Conservation (phyloP, 1,140 invertebrate genomes). For the Pantala flavescens region DNA sequence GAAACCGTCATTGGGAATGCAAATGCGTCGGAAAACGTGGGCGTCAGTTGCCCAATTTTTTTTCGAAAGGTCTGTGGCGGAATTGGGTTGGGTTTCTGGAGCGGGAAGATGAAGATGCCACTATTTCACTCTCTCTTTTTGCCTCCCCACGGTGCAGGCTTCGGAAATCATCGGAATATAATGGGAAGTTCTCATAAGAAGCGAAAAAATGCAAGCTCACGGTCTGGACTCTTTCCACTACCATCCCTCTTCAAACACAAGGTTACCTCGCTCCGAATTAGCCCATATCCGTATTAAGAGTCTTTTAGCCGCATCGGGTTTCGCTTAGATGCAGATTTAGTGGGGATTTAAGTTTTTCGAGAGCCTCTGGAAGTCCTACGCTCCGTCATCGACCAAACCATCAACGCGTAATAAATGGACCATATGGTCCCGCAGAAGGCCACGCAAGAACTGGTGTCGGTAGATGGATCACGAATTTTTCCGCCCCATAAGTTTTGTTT, state of each 20-base stretch:
- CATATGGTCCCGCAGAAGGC: background rate
- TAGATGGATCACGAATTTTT: no score
- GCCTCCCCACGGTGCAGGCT: background rate
- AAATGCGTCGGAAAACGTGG: no score
- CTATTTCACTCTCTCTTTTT: background rate
- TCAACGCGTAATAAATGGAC: background rate
- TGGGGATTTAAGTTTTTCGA: background rate
- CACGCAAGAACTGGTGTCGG: no score
- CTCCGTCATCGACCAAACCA: background rate
- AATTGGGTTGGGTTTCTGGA: background rate
- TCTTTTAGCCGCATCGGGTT: background rate
- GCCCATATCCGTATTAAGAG: background rate
- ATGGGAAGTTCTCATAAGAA: background rate
- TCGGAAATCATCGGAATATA: slow-evolving; percentile 5
- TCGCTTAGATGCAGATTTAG: background rate
- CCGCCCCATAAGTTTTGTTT: no score
- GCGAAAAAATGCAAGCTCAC: background rate
- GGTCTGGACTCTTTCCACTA: background rate
- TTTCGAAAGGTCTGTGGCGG: background rate
- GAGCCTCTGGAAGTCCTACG: background rate
- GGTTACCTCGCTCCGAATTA: background rate
- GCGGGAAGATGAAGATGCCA: background rate
- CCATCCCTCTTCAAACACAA: background rate
- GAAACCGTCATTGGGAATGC: no score
- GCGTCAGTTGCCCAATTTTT: no score